phyloP scores from a whole-genome alignment of 1,140 invertebrate species.

The Diprion similis region DNA sequence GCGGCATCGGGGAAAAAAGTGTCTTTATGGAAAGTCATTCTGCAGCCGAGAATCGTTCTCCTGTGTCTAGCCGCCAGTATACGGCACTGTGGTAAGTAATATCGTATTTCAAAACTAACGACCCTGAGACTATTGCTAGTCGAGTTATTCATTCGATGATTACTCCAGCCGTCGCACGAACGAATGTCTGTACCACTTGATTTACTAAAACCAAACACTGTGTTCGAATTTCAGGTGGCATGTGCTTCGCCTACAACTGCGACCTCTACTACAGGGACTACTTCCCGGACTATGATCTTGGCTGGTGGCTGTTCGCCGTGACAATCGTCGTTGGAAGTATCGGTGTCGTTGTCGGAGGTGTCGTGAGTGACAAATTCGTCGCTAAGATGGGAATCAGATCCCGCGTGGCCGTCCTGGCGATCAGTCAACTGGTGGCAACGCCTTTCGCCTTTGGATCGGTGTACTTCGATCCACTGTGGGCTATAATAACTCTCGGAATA shows the following conservation, averaged over 20 bases:
- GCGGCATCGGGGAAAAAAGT: constrained; percentile 57
- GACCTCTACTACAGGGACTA: constrained; percentile 87
- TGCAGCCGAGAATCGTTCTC: constrained; percentile 80
- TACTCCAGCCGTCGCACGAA: no score
- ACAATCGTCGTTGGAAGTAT: constrained; percentile 87
- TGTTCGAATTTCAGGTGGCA: constrained; percentile 70
- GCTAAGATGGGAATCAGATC: constrained; percentile 86
- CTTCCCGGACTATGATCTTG: constrained; percentile 85
- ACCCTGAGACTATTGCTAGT: no score
- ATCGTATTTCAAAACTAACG: neutral
- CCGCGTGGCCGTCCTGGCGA: constrained; percentile 80
- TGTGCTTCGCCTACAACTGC: constrained; percentile 90
- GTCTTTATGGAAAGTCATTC: constrained; percentile 75
- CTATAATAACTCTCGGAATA: constrained; percentile 84
- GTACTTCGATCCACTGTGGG: constrained; percentile 80
- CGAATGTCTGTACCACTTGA: no score
- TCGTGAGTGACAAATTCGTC: constrained; percentile 89
- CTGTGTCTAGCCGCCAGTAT: constrained; percentile 88
- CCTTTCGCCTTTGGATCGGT: constrained; percentile 90
- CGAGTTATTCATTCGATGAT: no score
- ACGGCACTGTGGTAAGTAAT: constrained; percentile 80
- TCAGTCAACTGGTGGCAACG: constrained; percentile 86
- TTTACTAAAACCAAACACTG: no score
- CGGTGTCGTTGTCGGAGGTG: constrained; percentile 86
- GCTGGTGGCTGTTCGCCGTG: constrained; percentile 87